Evolutionary conservation across 2,888 invertebrate genomes (phyloP), one percentile per base, ranked within the genome.

Genomic region (Melipona beecheii): DNA sequence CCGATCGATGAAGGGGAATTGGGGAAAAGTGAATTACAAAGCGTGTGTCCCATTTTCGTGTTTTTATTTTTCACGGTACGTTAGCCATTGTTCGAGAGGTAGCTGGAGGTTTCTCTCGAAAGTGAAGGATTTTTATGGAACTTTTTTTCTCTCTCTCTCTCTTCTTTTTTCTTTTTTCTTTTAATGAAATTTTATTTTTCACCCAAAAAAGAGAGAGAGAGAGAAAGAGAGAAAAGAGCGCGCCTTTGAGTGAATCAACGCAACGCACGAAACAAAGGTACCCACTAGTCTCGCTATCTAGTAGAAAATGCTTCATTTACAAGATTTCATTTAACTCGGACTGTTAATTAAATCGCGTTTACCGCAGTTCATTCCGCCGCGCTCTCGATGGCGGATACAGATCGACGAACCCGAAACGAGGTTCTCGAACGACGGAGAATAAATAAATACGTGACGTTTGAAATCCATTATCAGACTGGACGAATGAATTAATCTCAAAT

Each of bases 1-100:
- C n/a, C n/a, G 70, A 27, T 31, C 21, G 56, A 71, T 58, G 43
- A 56, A 58, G 56, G 43, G 58, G 71, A 71, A 71, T 71, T 71
- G 56, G 71, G 43, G 71, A 36, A 56, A 71, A 36, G 58, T 56
- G 43, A 36, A 71, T 71, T 71, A 58, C 56, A 43, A 27, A 71
- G 56, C 19, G 43, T n/a, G 17, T 24, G 71, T 71, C n/a, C 56
- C 19, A 71, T 43, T 71, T 56, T 56, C 54, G 31, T 70, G 31
- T 62, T 64, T 54, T n/a, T n/a, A 56, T 70, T 56, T 36, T 71
- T 58, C 24, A 71, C 36, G 70, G 24, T 58, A 19, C 19, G 56
- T 69, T 52, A 21, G 27, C 4, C 52, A 21, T 52, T 27, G 69
- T 50, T 68, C 19, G 11, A 50, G 49, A 19, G 50, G 24, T 11